Evolutionary conservation across 2,113 vertebrate genomes (phyloP).

Genomic region (Balaenoptera acutorostrata): DNA sequence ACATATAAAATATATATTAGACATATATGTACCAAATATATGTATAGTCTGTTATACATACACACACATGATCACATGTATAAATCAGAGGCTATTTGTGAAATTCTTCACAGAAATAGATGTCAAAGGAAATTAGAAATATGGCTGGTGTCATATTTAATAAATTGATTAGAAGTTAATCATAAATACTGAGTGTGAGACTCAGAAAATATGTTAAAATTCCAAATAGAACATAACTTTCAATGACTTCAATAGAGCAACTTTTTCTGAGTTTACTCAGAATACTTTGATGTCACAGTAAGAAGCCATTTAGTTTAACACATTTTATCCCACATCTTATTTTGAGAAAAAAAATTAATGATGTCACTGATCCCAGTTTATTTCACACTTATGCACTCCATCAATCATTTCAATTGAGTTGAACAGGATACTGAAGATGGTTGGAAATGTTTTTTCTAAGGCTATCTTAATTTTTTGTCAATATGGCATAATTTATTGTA

Average conservation of each 20-base stretch:
- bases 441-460: background rate
- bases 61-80: background rate
- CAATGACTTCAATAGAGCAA: background rate
- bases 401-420: background rate
- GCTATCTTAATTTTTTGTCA: background rate
- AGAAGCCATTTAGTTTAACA: background rate
- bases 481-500: background rate
- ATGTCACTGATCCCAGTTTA: background rate
- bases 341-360: conserved; percentile 8
- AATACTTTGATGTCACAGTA: background rate
- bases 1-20: background rate
- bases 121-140: background rate
- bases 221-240: background rate
- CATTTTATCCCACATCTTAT: background rate
- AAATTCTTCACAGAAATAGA: background rate
- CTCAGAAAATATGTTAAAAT: background rate
- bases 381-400: background rate
- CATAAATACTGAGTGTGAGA: background rate
- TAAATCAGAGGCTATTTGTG: background rate
- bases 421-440: background rate
- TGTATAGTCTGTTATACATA: background rate
- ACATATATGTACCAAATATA: background rate
- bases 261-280: background rate
- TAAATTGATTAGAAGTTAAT: background rate
- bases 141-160: background rate